Evolutionary conservation across 1,140 invertebrate species (phyloP).

Genomic region (Cataglyphis hispanica): DNA sequence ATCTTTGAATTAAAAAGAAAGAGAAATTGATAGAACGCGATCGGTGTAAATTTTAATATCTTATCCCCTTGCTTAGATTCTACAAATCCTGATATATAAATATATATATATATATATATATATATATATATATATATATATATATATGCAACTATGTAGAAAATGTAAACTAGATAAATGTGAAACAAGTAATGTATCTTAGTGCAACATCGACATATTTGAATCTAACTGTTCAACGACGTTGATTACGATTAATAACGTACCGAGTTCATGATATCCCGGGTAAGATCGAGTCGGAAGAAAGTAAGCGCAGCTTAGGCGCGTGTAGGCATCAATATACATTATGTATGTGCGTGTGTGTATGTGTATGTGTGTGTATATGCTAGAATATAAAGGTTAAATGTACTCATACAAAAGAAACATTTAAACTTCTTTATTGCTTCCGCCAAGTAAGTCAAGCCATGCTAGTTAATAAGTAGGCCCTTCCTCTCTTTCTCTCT

Average conservation of each 20-base stretch:
- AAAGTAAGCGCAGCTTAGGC: constrained; percentile 43
- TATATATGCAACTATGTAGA: not conserved
- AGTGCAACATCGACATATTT: not conserved
- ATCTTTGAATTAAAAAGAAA: not conserved
- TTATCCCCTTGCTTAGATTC: not conserved
- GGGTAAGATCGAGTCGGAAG: constrained; percentile 20
- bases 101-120: not conserved
- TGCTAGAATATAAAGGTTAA: constrained; percentile 60
- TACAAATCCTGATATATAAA: not conserved
- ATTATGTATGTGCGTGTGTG: too few relatives aligned
- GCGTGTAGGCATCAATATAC: constrained; percentile 1
- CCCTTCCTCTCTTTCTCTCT: not conserved
- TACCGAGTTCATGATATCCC: not conserved
- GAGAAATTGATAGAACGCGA: not conserved
- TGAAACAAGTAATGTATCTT: not conserved
- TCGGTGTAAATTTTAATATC: not conserved
- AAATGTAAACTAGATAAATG: constrained; percentile 3
- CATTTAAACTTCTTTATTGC: constrained; percentile 54
- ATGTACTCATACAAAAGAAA: constrained; percentile 36
- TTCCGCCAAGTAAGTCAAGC: constrained; percentile 57
- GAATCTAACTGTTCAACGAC: not conserved
- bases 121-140: not conserved
- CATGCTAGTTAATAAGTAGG: not conserved
- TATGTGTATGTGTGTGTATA: not conserved
- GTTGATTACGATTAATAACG: constrained; percentile 34